phyloP scores from a whole-genome alignment of 1,140 invertebrate genomes.

The Olivierus martensii region DNA sequence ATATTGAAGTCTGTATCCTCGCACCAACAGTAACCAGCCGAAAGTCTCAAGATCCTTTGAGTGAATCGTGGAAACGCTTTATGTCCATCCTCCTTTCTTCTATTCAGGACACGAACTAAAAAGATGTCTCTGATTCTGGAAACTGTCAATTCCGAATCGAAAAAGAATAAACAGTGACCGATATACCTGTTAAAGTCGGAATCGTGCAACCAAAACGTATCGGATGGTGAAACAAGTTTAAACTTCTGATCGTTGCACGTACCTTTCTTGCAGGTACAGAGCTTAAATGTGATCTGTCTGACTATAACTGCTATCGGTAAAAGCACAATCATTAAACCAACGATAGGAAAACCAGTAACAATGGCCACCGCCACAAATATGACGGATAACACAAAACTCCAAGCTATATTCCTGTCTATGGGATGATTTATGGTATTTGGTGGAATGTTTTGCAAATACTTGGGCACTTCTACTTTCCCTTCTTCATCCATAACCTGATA shows the following conservation, averaged over 20 bases:
- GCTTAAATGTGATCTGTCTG: slow-evolving; percentile 22
- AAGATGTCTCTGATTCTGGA: slow-evolving; percentile 34
- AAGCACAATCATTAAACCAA: slow-evolving; percentile 22
- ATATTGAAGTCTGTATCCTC: slow-evolving; percentile 37
- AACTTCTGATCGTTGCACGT: slow-evolving; percentile 1
- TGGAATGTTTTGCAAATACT: slow-evolving; percentile 7
- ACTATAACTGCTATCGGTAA: slow-evolving; percentile 25
- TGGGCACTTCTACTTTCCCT: neutral
- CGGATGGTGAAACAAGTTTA: slow-evolving; percentile 28
- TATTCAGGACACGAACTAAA: slow-evolving; percentile 31
- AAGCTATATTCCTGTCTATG: slow-evolving; percentile 32
- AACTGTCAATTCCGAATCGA: slow-evolving; percentile 35
- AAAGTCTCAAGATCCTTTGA: slow-evolving; percentile 30
- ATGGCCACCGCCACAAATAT: slow-evolving; percentile 30
- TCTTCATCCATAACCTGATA: no score
- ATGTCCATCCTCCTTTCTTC: slow-evolving; percentile 28
- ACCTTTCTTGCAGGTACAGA: slow-evolving; percentile 1
- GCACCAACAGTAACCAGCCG: slow-evolving; percentile 37
- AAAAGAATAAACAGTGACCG: slow-evolving; percentile 35
- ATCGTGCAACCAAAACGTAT: slow-evolving; percentile 36
- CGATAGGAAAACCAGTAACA: slow-evolving; percentile 25
- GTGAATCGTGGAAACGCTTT: slow-evolving; percentile 37
- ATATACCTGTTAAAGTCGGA: slow-evolving; percentile 29
- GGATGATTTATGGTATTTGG: slow-evolving; percentile 26
- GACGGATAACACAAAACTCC: slow-evolving; percentile 28